phyloP scores from a whole-genome alignment of 2,888 invertebrate species.

The Apodemia hepburni region DNA sequence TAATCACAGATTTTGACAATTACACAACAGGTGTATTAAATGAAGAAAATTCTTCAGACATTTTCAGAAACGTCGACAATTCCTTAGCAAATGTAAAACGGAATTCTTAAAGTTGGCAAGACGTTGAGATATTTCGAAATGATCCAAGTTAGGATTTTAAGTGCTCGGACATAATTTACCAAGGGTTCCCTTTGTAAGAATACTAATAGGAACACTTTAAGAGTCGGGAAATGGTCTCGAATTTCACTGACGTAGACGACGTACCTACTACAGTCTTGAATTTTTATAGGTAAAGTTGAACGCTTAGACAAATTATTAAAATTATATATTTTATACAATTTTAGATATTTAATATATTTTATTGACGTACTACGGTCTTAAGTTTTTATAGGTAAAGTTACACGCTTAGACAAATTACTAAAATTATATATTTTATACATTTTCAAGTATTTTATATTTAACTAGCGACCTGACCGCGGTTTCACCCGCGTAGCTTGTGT shows the following conservation, averaged over 20 bases:
- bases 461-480: too few species aligned
- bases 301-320: neutral
- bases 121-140: constrained; percentile 9
- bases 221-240: constrained; percentile 5
- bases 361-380: too few species aligned
- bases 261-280: neutral
- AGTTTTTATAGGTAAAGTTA: too few species aligned
- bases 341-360: too few species aligned
- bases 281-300: constrained; percentile 6
- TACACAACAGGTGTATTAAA: constrained; percentile 1
- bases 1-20: neutral
- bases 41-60: constrained; percentile 9
- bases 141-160: constrained; percentile 15
- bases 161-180: constrained; percentile 10
- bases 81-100: constrained; percentile 4
- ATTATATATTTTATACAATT: too few species aligned
- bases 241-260: neutral
- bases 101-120: constrained; percentile 12
- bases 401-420: too few species aligned
- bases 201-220: constrained; percentile 12
- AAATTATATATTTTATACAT: too few species aligned
- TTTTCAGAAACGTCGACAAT: constrained; percentile 1
- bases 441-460: too few species aligned
- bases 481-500: too few species aligned
- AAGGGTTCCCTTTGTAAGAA: constrained; percentile 12